Conservation (phyloP, 2,113 vertebrate species). For the Eubucco bourcierii region DNA sequence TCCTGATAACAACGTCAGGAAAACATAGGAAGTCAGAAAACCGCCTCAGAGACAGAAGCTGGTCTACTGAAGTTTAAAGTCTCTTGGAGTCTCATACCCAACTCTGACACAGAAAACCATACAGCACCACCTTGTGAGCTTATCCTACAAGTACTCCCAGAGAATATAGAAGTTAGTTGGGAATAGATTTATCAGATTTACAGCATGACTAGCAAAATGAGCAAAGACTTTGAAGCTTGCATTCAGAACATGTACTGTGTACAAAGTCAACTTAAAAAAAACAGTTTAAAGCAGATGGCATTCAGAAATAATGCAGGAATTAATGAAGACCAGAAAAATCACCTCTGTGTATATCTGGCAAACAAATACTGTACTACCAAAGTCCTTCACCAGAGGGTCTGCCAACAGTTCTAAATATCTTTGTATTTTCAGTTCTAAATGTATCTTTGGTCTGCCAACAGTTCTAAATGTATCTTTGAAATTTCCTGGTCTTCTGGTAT, state of each 20-base stretch:
- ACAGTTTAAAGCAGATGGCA: not conserved
- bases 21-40: not conserved
- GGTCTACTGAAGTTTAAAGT: not conserved
- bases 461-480: not conserved
- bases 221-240: not conserved
- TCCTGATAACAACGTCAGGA: not conserved
- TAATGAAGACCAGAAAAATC: not conserved
- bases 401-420: not conserved
- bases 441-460: too few species aligned
- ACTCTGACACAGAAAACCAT: not conserved
- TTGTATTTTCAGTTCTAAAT: too few species aligned
- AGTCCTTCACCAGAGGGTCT: not conserved
- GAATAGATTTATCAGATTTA: not conserved
- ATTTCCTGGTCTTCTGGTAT: too few species aligned
- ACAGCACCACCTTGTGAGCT: slow-evolving; percentile 15
- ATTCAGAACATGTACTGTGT: not conserved
- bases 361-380: not conserved
- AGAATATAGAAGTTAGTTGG: not conserved
- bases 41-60: not conserved
- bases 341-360: not conserved
- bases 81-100: not conserved
- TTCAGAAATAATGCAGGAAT: not conserved
- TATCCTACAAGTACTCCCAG: not conserved
- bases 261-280: not conserved
- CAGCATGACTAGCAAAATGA: not conserved